phyloP scores from a whole-genome alignment of 1,140 invertebrate species.

The Drosophila murphyi region DNA sequence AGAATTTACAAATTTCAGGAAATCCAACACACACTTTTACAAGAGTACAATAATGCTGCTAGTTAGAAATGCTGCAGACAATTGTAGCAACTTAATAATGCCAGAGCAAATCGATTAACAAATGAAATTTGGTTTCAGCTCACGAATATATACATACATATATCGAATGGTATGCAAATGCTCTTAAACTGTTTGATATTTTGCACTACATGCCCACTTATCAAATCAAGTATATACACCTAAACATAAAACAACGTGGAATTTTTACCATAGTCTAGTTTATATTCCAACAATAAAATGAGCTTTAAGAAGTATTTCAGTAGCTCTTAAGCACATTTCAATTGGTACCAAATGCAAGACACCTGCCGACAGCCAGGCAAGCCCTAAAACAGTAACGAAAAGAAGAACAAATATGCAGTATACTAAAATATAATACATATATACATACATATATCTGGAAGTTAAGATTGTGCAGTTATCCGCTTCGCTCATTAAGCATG shows the following conservation, averaged over 20 bases:
- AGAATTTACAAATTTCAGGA: too few relatives aligned
- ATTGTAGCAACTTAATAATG: too few relatives aligned
- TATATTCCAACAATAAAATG: neutral
- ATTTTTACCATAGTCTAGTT: neutral
- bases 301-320: neutral
- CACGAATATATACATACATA: too few relatives aligned
- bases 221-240: neutral
- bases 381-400: neutral
- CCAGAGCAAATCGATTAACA: conserved; percentile 5
- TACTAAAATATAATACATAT: neutral
- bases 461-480: conserved; percentile 34
- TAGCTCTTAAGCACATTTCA: neutral
- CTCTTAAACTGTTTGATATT: too few relatives aligned
- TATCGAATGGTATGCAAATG: too few relatives aligned
- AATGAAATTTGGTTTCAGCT: neutral
- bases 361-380: conserved; percentile 22
- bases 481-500: conserved; percentile 62
- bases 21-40: too few relatives aligned
- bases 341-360: conserved; percentile 18
- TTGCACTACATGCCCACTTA: neutral
- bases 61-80: too few relatives aligned
- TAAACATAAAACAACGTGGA: neutral
- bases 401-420: neutral
- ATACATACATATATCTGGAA: conserved; percentile 17
- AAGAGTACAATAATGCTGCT: too few relatives aligned